A percentile compares a stretch with the other conserved stretches of the same genome.
phyloP scores from a whole-genome alignment of 2,797 vertebrate genomes.

The Syncerus caffer region DNA sequence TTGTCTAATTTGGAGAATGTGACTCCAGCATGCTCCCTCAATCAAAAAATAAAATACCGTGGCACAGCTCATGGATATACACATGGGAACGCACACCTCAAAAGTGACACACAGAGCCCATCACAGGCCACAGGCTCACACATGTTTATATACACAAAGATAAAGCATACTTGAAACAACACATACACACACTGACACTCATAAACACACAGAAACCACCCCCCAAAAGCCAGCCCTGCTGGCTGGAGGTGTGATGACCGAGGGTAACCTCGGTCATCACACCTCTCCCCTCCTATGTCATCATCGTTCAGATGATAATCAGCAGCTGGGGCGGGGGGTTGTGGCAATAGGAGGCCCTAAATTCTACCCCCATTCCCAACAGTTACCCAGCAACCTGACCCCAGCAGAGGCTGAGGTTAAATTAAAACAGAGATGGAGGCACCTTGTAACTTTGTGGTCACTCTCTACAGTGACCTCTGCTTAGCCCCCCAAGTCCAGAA shows the following conservation, averaged over 20 bases:
- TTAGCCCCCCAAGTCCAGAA: neutral
- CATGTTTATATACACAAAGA: neutral
- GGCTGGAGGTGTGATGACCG: neutral
- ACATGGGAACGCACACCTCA: neutral
- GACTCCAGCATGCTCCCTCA: neutral
- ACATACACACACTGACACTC: neutral
- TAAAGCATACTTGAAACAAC: neutral
- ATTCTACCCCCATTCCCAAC: neutral
- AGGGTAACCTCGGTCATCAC: neutral
- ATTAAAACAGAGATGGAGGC: slow-evolving; percentile 56
- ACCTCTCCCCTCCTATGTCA: neutral
- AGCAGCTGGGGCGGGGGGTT: neutral
- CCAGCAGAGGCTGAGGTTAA: slow-evolving; percentile 39
- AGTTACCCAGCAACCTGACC: slow-evolving; percentile 42
- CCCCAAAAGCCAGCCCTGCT: neutral
- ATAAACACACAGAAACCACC: neutral
- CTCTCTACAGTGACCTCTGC: slow-evolving; percentile 43
- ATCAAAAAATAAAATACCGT: neutral
- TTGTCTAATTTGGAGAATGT: neutral
- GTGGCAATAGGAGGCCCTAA: neutral
- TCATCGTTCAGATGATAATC: slow-evolving; percentile 4
- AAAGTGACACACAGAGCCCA: neutral
- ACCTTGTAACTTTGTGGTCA: slow-evolving; percentile 56
- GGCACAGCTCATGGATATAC: neutral
- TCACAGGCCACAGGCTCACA: neutral